These are phyloP conservation scores for Chionodraco myersi DNA, from an alignment of 2,113 vertebrate species.

Conservation along the genomic window DNA sequence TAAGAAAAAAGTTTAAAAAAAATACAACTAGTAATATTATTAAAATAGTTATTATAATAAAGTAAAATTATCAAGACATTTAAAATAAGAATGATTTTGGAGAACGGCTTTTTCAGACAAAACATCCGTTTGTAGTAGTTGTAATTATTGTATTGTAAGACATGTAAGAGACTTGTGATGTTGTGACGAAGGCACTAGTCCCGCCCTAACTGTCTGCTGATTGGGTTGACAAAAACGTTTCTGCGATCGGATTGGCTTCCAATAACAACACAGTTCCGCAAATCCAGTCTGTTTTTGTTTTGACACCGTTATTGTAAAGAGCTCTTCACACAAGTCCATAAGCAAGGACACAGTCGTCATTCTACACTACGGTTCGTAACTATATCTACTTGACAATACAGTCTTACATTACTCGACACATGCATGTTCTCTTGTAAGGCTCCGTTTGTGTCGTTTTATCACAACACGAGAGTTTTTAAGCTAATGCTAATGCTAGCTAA, in stretches of 20 bases:
- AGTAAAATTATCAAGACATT: too few species aligned
- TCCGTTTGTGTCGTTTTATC: not conserved
- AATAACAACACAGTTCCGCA: slow-evolving; percentile 62
- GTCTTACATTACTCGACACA: not conserved
- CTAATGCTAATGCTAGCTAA: slow-evolving; percentile 63
- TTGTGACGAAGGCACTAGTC: not conserved
- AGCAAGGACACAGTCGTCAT: not conserved
- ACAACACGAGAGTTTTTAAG: slow-evolving; percentile 13
- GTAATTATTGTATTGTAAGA: too few species aligned
- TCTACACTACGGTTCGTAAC: slow-evolving; percentile 42
- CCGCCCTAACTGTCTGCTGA: slow-evolving; percentile 30
- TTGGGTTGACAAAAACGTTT: slow-evolving; percentile 24
- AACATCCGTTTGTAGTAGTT: too few species aligned
- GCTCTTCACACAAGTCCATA: not conserved
- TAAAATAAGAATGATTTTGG: too few species aligned
- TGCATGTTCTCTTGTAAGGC: not conserved
- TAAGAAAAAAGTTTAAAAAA: too few species aligned
- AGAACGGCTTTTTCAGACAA: too few species aligned
- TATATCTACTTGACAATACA: fast-evolving
- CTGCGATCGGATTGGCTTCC: slow-evolving; percentile 59
- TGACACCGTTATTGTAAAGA: slow-evolving; percentile 29
- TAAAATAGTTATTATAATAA: too few species aligned
- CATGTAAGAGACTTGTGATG: not conserved
- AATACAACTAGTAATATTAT: too few species aligned
- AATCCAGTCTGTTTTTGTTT: slow-evolving; percentile 64